phyloP scores from a whole-genome alignment of 2,797 vertebrate species.

The Paguma larvata region DNA sequence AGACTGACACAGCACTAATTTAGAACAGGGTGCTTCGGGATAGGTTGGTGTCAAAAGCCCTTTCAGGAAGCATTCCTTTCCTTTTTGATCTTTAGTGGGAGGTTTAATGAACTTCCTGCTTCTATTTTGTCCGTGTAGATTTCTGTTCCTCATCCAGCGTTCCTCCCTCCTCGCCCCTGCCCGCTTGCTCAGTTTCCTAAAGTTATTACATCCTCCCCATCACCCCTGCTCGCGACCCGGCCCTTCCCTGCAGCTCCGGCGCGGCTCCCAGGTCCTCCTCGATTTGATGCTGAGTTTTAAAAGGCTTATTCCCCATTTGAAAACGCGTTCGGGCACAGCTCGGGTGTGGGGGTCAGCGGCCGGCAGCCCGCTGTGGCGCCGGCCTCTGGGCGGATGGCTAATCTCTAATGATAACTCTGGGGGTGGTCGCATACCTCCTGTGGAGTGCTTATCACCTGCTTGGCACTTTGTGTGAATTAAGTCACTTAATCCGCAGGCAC shows the following conservation, averaged over 20 bases:
- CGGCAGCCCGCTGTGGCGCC: fast-evolving
- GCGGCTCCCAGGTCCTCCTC: background rate
- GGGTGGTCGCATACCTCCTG: fast-evolving
- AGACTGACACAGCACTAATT: too few species aligned
- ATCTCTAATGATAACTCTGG: background rate
- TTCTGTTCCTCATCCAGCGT: background rate
- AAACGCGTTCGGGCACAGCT: background rate
- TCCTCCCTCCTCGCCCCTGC: background rate
- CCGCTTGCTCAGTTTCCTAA: background rate
- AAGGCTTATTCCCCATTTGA: too few species aligned
- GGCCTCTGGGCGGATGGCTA: fast-evolving
- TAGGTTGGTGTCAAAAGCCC: background rate
- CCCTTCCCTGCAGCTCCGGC: background rate
- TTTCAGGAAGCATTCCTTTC: background rate
- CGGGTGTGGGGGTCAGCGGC: background rate
- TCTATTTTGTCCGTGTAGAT: background rate
- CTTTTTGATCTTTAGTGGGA: background rate
- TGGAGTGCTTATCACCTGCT: fast-evolving
- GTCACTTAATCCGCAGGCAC: fast-evolving
- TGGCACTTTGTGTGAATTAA: background rate
- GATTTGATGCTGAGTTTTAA: background rate
- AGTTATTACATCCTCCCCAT: fast-evolving
- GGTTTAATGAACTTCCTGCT: background rate
- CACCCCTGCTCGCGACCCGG: fast-evolving
- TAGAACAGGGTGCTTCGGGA: background rate